A percentile compares a stretch with the other conserved stretches of the same genome.
These are phyloP conservation scores for Heteronetta atricapilla DNA, from an alignment of 2,113 vertebrate species.

Conservation along the genomic window DNA sequence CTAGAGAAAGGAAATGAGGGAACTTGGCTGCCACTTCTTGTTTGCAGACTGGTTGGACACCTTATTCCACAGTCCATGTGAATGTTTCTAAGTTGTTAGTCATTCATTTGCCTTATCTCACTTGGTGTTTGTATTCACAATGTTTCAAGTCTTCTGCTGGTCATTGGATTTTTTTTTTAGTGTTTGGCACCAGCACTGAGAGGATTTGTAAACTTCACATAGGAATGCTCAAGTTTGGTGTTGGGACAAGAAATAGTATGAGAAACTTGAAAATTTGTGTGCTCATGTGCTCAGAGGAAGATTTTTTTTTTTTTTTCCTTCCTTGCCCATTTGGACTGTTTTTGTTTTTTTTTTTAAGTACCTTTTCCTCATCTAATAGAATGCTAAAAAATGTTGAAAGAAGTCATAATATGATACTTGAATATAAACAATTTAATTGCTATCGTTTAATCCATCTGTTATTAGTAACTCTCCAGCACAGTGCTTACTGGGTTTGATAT, in stretches of 20 bases:
- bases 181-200: neutral
- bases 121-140: neutral
- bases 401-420: neutral
- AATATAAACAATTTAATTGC: neutral
- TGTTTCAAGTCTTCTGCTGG: neutral
- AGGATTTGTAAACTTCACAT: neutral
- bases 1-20: neutral
- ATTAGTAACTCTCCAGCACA: neutral
- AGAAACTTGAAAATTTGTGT: neutral
- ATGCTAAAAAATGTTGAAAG: neutral
- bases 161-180: too few relatives aligned
- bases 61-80: neutral
- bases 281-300: neutral
- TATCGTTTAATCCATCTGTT: neutral
- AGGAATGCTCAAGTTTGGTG: too few relatives aligned
- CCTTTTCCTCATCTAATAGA: neutral
- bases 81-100: too few relatives aligned
- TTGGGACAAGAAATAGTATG: neutral
- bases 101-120: neutral
- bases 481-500: neutral
- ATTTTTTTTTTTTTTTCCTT: neutral
- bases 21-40: neutral
- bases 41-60: neutral
- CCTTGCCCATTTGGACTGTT: neutral
- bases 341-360: neutral